Evolutionary conservation across 64 coral and sea anemone species (phyloP).

Genomic region (Catalaphyllia jardinei): DNA sequence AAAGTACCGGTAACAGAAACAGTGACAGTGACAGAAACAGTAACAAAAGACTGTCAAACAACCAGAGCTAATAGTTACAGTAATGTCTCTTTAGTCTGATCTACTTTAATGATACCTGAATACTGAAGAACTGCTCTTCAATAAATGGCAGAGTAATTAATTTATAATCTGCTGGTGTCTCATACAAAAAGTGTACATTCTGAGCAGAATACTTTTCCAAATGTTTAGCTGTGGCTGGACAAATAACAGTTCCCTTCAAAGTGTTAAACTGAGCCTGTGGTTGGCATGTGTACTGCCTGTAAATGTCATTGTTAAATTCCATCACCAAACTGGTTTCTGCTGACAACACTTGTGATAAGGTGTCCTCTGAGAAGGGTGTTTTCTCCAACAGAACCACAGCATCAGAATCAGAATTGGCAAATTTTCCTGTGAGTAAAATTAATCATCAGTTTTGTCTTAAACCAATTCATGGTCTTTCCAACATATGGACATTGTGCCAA

Average conservation of each 20-base stretch:
- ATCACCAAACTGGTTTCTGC: constrained; percentile 58
- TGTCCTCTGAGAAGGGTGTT: constrained; percentile 81
- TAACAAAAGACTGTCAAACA: not conserved
- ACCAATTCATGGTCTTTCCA: too few species aligned
- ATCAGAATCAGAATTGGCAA: constrained; percentile 66
- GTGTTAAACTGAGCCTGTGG: constrained; percentile 69
- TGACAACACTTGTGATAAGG: constrained; percentile 69
- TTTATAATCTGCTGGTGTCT: constrained; percentile 78
- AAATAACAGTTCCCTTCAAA: constrained; percentile 93
- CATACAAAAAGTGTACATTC: constrained; percentile 59
- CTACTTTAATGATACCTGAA: constrained; percentile 65
- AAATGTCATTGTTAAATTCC: constrained; percentile 92
- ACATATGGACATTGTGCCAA: too few species aligned
- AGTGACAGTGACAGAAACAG: too few species aligned
- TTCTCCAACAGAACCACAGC: constrained; percentile 97
- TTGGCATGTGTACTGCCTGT: constrained; percentile 74
- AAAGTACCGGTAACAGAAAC: too few species aligned
- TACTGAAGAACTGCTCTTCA: constrained; percentile 75
- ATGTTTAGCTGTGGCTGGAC: constrained; percentile 87
- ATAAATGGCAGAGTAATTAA: constrained; percentile 85
- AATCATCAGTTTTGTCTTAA: too few species aligned
- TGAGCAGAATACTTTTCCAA: constrained; percentile 85
- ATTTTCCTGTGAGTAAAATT: constrained; percentile 65
- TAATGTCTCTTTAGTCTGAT: not conserved
- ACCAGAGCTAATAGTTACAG: not conserved